Conservation (phyloP, 2,113 vertebrate genomes). For the Bos indicus region DNA sequence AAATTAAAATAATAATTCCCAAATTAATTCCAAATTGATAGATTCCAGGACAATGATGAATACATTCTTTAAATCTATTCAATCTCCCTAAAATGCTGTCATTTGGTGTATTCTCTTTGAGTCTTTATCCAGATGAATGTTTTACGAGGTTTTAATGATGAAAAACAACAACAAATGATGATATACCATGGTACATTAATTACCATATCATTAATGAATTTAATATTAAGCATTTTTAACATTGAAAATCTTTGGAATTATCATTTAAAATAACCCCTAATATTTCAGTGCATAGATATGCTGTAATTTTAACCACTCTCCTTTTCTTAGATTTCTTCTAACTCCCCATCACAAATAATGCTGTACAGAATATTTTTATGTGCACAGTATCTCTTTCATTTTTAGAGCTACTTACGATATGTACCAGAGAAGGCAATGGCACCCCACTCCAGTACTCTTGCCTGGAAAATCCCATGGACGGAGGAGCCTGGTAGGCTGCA, state of each 20-base stretch:
- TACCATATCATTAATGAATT: neutral
- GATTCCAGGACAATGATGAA: neutral
- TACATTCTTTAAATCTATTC: neutral
- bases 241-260: constrained; percentile 1
- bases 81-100: neutral
- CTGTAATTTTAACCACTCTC: neutral
- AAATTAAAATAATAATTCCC: neutral
- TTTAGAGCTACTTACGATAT: neutral
- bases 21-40: neutral
- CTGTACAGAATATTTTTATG: neutral
- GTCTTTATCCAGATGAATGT: neutral
- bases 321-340: neutral
- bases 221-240: neutral
- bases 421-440: no score
- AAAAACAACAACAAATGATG: neutral
- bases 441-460: neutral
- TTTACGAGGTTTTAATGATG: neutral
- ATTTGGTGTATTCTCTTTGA: neutral
- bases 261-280: neutral
- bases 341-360: neutral
- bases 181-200: neutral
- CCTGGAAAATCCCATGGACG: neutral
- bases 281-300: neutral
- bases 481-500: neutral
- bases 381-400: neutral